Base-by-base conservation (phyloP, 92 coral and sea anemone genomes). In the Hydrozoanthus gracilis region DNA sequence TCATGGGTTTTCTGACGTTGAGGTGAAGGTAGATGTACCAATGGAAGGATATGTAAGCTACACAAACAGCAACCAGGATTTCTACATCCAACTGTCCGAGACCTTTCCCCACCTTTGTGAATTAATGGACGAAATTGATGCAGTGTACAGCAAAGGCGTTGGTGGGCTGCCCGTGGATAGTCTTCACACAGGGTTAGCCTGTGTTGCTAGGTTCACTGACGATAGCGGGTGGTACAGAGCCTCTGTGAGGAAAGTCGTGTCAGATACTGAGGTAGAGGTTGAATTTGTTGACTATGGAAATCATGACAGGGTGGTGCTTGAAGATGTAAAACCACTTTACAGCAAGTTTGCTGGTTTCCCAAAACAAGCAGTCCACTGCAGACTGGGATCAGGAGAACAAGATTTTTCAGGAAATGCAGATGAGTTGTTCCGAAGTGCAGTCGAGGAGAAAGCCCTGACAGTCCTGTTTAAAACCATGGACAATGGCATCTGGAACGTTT, bases 221-320 rank as follows among this genome's bases (percentile, higher is more conserved):
- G 95, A 93, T 60, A 83, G 77, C 17, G 88, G 82, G 5, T 96
- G 98, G 98, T 96, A 96, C 84, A 83, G 98, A 86, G 98, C 93
- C 4, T 79, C 76, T 5, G 78, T 96, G 44, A 82, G 44, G 51
- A 86, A 90, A 15, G 18, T 72, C 8, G 85, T 93, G 9, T 92
- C 93, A 11, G 89, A 90, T 8, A 82, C 74, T 44, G 79, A 89
- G 60, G 93, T 94, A 7, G 89, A 88, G 69, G 96, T 96, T n/a
- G 82, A 83, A 15, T 96, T 89, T 64, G 68, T 96, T 73, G 98
- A 96, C 67, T 96, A 94, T 86, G 98, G 98, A 2, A 94, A 96
- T 83, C 79, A 87, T 44, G 95, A 88, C 51, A 76, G 71, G 0
- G 86, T 92, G 18, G 69, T 83, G 11, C 75, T 91, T 27, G 78